Conservation (phyloP, 1,140 invertebrate genomes). For the honey bee (Apis mellifera) region DNA sequence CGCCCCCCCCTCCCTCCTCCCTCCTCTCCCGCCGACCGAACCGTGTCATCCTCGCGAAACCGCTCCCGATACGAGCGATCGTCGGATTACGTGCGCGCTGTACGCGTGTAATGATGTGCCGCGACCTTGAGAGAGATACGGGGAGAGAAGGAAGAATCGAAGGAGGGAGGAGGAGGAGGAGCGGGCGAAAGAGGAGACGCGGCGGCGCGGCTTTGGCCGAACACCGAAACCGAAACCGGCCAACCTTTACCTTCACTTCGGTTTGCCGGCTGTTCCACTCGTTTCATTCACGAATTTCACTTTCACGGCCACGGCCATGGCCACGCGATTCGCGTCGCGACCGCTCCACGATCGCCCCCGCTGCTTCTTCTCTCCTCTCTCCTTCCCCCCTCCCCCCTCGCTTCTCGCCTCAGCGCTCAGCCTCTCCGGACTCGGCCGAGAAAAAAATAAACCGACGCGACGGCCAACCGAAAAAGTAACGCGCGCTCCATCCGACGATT, state of each 20-base stretch:
- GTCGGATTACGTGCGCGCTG: no score
- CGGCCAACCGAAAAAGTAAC: neutral
- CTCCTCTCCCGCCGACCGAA: no score
- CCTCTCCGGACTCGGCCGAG: neutral
- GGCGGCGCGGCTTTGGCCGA: neutral
- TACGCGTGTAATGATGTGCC: no score
- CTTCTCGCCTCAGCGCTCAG: neutral
- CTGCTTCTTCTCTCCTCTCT: slow-evolving; percentile 18
- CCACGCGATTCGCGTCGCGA: slow-evolving; percentile 63
- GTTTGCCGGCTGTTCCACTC: slow-evolving; percentile 62
- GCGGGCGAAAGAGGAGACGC: neutral
- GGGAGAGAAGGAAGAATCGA: no score
- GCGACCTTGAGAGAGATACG: no score
- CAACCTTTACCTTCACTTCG: slow-evolving; percentile 70
- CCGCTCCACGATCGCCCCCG: slow-evolving; percentile 38
- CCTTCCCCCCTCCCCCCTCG: neutral
- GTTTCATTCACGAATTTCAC: slow-evolving; percentile 79
- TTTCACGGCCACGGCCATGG: slow-evolving; percentile 79
- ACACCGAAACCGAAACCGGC: slow-evolving; percentile 41
- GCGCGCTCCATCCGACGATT: no score
- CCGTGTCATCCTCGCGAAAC: no score
- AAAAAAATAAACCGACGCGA: slow-evolving; percentile 28
- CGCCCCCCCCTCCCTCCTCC: no score
- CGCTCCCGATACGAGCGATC: no score
- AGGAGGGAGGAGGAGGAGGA: neutral